A percentile compares a stretch with the other conserved stretches of the same genome.
phyloP scores from a whole-genome alignment of 2,797 vertebrate species.

The Coilia nasus region DNA sequence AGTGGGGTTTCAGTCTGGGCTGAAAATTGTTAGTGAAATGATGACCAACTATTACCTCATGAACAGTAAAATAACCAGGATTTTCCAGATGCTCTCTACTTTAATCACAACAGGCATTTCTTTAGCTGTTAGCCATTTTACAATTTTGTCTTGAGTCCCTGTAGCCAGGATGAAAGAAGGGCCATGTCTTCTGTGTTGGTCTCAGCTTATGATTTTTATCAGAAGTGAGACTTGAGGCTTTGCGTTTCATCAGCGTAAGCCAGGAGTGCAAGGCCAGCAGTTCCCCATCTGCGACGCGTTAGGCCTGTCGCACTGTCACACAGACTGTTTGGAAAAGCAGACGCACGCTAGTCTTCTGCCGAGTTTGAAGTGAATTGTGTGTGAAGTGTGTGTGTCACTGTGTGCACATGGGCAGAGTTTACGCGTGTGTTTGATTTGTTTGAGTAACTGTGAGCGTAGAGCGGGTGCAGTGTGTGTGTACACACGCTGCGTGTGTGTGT shows the following conservation, averaged over 20 bases:
- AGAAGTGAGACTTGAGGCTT: constrained; percentile 21
- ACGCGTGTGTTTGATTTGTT: neutral
- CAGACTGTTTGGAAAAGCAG: constrained; percentile 13
- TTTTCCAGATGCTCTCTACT: neutral
- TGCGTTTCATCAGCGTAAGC: constrained; percentile 13
- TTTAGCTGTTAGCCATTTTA: neutral
- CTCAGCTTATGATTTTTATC: constrained; percentile 18
- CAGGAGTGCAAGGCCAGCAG: constrained; percentile 21
- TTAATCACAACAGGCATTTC: neutral
- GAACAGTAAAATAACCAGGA: neutral
- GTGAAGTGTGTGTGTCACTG: neutral
- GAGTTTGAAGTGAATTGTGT: constrained; percentile 5
- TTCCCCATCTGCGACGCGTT: constrained; percentile 18
- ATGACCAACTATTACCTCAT: neutral
- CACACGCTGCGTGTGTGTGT: neutral
- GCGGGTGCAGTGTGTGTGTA: neutral
- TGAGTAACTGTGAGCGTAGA: neutral
- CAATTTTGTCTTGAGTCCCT: neutral
- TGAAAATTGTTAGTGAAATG: neutral
- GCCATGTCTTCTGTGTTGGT: constrained; percentile 6
- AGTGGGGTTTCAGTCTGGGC: no score
- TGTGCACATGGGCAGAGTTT: neutral
- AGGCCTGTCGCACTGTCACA: neutral
- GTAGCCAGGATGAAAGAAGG: neutral
- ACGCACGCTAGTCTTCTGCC: neutral